Evolutionary conservation across 1,140 invertebrate genomes (phyloP).

Genomic region (Bombus waltoni): DNA sequence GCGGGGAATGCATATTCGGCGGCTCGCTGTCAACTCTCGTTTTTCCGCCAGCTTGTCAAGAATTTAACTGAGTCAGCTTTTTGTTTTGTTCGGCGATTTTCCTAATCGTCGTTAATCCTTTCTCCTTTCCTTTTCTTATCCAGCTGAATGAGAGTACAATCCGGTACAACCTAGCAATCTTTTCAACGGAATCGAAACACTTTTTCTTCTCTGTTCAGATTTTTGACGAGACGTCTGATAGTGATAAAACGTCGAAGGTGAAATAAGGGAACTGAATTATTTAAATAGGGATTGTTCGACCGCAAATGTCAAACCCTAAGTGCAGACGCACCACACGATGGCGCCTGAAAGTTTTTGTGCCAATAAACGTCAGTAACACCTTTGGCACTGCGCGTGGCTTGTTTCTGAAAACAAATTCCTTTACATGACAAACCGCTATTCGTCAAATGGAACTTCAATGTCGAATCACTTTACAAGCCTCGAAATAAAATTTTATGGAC

Average conservation of each 20-base stretch:
- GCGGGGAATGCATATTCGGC: slow-evolving; percentile 19
- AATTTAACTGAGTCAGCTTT: slow-evolving; percentile 35
- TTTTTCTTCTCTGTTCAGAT: background rate
- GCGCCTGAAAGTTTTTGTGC: slow-evolving; percentile 30
- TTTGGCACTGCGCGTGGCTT: slow-evolving; percentile 3
- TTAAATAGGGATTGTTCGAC: background rate
- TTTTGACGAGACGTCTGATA: background rate
- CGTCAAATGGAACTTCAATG: background rate
- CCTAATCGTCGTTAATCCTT: slow-evolving; percentile 14
- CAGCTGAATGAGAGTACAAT: background rate
- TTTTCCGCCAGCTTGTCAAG: slow-evolving; percentile 5
- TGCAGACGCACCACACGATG: background rate
- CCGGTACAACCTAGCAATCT: no score
- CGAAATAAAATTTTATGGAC: background rate
- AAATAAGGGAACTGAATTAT: background rate
- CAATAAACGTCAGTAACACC: slow-evolving; percentile 26
- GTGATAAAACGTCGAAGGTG: no score
- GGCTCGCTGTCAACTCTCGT: background rate
- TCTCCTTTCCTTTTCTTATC: no score
- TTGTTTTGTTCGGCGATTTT: slow-evolving; percentile 32
- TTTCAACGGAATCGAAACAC: no score
- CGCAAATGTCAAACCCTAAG: background rate
- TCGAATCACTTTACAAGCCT: background rate
- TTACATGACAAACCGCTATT: background rate
- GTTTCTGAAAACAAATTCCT: background rate